These are phyloP conservation scores for Oncorhynchus keta DNA, from an alignment of 2,113 vertebrate genomes.

Conservation along the genomic window DNA sequence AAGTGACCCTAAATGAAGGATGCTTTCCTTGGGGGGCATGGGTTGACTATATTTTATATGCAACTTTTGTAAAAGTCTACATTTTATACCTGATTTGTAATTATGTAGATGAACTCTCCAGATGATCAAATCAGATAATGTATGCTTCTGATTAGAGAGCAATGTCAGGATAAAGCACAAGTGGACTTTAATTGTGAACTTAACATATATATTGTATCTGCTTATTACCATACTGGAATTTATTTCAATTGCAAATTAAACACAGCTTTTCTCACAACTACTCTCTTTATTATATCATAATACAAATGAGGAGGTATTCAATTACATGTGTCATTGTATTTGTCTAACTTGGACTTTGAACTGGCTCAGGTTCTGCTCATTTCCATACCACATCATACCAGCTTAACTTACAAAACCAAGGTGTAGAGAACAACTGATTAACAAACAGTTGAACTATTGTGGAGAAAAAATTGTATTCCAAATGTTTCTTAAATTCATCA, in stretches of 20 bases:
- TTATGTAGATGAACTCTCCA: conserved; percentile 56
- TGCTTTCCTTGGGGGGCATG: conserved; percentile 42
- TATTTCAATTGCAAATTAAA: conserved; percentile 60
- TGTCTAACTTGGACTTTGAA: background rate
- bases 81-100: conserved; percentile 70
- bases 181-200: conserved; percentile 31
- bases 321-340: background rate
- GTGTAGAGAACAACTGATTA: no score
- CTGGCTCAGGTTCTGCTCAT: background rate
- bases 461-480: no score
- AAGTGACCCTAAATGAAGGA: conserved; percentile 36
- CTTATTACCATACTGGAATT: conserved; percentile 46
- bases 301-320: background rate
- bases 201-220: conserved; percentile 20
- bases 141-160: conserved; percentile 35
- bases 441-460: no score
- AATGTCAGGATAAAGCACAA: conserved; percentile 35
- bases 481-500: no score
- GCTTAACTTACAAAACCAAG: no score
- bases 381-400: background rate
- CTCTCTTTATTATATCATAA: background rate
- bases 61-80: conserved; percentile 66
- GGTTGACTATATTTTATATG: conserved; percentile 69
- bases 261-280: conserved; percentile 59
- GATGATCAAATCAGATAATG: conserved; percentile 37